Percentiles rank a stretch among this genome's conserved stretches.
phyloP scores from a whole-genome alignment of 2,888 invertebrate genomes.

The Lepidochrysops patricia region DNA sequence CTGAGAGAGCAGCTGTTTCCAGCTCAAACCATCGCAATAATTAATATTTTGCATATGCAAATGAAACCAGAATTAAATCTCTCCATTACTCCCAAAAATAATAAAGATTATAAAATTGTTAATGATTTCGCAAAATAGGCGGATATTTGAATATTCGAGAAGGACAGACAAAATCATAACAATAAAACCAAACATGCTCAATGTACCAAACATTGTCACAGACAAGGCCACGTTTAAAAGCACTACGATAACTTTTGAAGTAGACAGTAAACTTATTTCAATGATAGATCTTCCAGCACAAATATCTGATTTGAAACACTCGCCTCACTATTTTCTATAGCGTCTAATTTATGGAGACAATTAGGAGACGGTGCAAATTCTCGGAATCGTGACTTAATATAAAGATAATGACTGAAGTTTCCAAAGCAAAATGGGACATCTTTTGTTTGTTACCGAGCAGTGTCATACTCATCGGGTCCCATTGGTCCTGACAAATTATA shows the following conservation, averaged over 20 bases:
- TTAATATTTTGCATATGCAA: constrained; percentile 8
- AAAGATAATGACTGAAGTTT: constrained; percentile 31
- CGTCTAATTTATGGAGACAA: constrained; percentile 3
- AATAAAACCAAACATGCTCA: too few relatives aligned
- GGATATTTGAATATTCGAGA: too few relatives aligned
- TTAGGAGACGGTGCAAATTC: background rate
- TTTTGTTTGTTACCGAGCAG: constrained; percentile 47
- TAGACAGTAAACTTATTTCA: background rate
- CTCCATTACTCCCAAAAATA: background rate
- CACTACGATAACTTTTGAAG: too few relatives aligned
- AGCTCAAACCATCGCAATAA: constrained; percentile 6
- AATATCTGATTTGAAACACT: background rate
- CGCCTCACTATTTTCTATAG: background rate
- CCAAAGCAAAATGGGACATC: constrained; percentile 38
- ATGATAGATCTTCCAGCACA: background rate
- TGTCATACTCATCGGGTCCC: constrained; percentile 53
- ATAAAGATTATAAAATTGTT: constrained; percentile 2
- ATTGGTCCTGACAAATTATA: constrained; percentile 62
- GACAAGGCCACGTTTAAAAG: too few relatives aligned
- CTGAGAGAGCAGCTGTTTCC: background rate
- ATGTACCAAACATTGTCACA: too few relatives aligned
- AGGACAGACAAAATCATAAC: too few relatives aligned
- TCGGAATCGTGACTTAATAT: constrained; percentile 13
- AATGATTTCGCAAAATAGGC: background rate
- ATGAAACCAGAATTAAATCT: constrained; percentile 8